Conservation (phyloP, 2,113 vertebrate species). For the Nansenia antarctica region DNA sequence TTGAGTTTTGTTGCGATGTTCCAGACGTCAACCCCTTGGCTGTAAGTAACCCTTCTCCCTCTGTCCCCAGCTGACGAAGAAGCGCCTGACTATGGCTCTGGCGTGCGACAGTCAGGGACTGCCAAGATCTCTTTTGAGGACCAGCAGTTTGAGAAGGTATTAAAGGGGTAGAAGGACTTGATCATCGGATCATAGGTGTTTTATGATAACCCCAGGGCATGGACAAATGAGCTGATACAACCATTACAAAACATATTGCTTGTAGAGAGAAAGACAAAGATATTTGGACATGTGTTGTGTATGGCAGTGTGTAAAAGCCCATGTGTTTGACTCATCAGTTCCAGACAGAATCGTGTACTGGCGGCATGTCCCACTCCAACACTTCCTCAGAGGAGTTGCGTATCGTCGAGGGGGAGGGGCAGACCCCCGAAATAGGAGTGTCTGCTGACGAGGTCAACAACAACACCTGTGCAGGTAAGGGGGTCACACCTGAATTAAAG, state of each 20-base stretch:
- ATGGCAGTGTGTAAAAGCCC: too few relatives aligned
- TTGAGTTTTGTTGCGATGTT: too few relatives aligned
- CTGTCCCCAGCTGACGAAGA: conserved; percentile 88
- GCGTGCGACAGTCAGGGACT: conserved; percentile 92
- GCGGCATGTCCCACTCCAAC: conserved; percentile 83
- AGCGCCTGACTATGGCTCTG: conserved; percentile 95
- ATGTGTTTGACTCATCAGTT: conserved; percentile 72
- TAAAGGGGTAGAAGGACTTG: too few relatives aligned
- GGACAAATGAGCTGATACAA: too few relatives aligned
- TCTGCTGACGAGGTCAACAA: conserved; percentile 96
- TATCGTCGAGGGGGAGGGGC: conserved; percentile 95
- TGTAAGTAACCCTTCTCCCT: not conserved
- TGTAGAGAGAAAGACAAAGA: too few relatives aligned
- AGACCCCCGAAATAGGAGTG: conserved; percentile 80
- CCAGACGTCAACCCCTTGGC: too few relatives aligned
- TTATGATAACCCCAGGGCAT: too few relatives aligned
- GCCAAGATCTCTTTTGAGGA: conserved; percentile 97
- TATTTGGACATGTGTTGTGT: too few relatives aligned
- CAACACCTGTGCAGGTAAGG: conserved; percentile 89
- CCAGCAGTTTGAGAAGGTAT: conserved; percentile 96
- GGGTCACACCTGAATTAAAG: not conserved
- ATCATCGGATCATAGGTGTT: too few relatives aligned
- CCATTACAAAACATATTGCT: too few relatives aligned
- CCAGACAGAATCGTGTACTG: conserved; percentile 86
- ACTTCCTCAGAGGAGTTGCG: conserved; percentile 95